Conservation (phyloP, 1,140 invertebrate species). For the Thaumetopoea pityocampa region DNA sequence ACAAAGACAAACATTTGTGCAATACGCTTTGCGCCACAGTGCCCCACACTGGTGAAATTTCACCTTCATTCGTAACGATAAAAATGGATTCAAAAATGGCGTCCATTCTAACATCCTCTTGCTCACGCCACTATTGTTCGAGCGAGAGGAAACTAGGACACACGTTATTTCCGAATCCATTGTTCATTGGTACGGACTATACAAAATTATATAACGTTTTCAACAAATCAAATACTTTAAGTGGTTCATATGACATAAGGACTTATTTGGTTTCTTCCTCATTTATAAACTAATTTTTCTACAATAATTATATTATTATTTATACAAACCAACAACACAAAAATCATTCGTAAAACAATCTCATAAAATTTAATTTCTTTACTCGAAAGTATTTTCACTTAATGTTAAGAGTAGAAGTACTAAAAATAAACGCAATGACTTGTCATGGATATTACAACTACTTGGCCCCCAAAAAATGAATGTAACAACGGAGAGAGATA, state of each 20-base stretch:
- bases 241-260: constrained; percentile 14
- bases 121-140: no score
- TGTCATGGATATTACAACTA: constrained; percentile 68
- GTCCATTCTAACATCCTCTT: no score
- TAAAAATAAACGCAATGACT: constrained; percentile 47
- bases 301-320: constrained; percentile 13
- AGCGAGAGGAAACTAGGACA: no score
- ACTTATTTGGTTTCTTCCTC: constrained; percentile 21
- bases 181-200: no score
- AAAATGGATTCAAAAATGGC: no score
- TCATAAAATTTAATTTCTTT: constrained; percentile 15
- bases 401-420: constrained; percentile 19
- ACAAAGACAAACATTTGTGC: no score
- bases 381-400: constrained; percentile 12
- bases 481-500: constrained; percentile 54
- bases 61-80: no score
- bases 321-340: constrained; percentile 17
- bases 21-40: no score
- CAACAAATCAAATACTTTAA: no score
- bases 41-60: no score
- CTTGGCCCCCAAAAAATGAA: constrained; percentile 67
- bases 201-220: no score
- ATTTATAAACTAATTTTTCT: constrained; percentile 15
- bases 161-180: no score
- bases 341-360: constrained; percentile 19